phyloP scores from a whole-genome alignment of 2,113 vertebrate genomes.

The Rhabdomys dilectus region DNA sequence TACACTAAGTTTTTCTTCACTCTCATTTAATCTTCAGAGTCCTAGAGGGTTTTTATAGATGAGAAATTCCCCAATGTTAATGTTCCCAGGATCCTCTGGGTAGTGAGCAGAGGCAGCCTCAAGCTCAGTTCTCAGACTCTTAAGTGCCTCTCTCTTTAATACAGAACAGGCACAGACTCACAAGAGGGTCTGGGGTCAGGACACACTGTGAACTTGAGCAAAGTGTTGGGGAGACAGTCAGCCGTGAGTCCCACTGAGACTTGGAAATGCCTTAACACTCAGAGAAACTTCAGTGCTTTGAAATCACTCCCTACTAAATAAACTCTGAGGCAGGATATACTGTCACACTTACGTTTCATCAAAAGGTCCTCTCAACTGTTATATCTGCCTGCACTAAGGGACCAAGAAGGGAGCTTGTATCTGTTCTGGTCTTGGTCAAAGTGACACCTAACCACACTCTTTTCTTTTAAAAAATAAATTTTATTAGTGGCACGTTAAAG shows the following conservation, averaged over 20 bases:
- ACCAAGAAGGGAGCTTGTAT: not conserved
- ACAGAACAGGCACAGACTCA: accelerated
- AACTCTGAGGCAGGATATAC: accelerated
- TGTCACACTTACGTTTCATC: accelerated
- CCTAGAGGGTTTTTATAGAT: not conserved
- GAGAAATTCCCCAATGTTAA: not conserved
- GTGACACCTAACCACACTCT: constrained; percentile 61
- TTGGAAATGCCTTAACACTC: not conserved
- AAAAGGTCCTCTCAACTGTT: no score
- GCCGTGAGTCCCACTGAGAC: not conserved
- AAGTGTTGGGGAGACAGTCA: not conserved
- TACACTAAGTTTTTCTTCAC: not conserved
- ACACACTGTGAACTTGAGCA: not conserved
- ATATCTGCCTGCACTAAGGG: not conserved
- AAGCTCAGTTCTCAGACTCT: not conserved
- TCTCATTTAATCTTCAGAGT: not conserved
- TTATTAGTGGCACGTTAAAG: constrained; percentile 68
- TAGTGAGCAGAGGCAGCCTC: not conserved
- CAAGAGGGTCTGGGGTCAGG: not conserved
- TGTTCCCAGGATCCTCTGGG: not conserved
- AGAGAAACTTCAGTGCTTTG: not conserved
- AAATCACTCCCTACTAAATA: accelerated
- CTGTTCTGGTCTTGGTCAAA: not conserved
- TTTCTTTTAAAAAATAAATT: constrained; percentile 68
- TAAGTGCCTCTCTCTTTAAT: not conserved